These are phyloP conservation scores for Colossoma macropomum DNA, from an alignment of 2,113 vertebrate species.

Conservation along the genomic window DNA sequence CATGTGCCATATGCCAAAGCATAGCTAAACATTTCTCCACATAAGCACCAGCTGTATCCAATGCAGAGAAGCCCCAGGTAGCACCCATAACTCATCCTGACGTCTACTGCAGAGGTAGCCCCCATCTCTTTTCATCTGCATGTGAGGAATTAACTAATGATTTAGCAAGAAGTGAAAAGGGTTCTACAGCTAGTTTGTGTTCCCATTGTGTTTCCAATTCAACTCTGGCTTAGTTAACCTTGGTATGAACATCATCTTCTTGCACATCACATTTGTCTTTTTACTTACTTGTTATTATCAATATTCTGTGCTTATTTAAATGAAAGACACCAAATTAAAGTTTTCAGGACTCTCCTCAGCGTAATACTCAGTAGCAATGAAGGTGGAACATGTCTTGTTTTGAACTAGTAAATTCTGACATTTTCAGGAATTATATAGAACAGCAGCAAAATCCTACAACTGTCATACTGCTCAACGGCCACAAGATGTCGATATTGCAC, in stretches of 20 bases:
- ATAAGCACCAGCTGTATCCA: conserved; percentile 20
- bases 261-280: too few species aligned
- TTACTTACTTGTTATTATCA: too few species aligned
- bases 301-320: too few species aligned
- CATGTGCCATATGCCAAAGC: not conserved
- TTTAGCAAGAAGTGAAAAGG: not conserved
- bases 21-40: conserved; percentile 13
- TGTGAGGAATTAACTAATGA: not conserved
- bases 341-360: too few species aligned
- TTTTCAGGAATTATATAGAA: not conserved
- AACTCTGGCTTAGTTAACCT: too few species aligned
- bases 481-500: conserved; percentile 38
- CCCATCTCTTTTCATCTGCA: not conserved
- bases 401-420: not conserved
- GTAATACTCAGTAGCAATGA: too few species aligned
- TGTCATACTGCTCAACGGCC: conserved; percentile 4
- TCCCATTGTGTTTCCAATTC: too few species aligned
- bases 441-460: not conserved
- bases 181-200: too few species aligned
- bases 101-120: not conserved
- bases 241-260: too few species aligned
- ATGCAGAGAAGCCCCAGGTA: not conserved
- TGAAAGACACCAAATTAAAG: too few species aligned
- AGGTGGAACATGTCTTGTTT: not conserved
- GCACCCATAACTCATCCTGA: conserved; percentile 5